phyloP scores from a whole-genome alignment of 2,113 vertebrate species.

The Clupea harengus region DNA sequence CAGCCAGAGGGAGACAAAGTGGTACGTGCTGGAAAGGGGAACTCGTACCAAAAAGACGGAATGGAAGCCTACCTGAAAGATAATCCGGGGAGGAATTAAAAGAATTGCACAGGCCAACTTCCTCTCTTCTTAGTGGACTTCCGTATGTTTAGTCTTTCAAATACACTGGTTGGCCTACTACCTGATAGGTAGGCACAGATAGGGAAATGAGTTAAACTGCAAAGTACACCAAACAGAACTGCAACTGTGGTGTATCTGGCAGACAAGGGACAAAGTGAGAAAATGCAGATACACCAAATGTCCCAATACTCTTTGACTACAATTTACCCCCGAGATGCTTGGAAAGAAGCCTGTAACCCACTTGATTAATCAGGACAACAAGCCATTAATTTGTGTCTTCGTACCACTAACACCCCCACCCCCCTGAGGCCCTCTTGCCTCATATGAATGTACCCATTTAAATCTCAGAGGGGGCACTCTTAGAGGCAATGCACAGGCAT shows the following conservation, averaged over 20 bases:
- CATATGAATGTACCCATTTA: slow-evolving; percentile 2
- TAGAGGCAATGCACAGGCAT: no score
- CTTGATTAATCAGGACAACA: background rate
- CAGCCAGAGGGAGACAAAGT: background rate
- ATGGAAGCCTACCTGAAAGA: no score
- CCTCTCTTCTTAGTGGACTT: background rate
- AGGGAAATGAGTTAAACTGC: no score
- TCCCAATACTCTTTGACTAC: background rate
- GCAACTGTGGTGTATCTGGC: background rate
- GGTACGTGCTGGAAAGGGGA: background rate
- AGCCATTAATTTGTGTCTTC: background rate
- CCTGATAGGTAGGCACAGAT: no score
- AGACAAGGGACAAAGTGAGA: background rate
- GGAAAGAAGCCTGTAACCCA: background rate
- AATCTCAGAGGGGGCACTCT: no score
- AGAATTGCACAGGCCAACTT: background rate
- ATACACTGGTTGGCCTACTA: background rate
- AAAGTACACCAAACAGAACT: background rate
- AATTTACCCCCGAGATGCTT: background rate
- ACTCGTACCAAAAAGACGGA: background rate
- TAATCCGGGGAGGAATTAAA: background rate
- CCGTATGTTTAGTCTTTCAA: background rate
- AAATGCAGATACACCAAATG: background rate
- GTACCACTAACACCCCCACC: background rate
- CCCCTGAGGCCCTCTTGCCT: background rate